phyloP scores from a whole-genome alignment of 2,113 vertebrate genomes.

The Mustelus asterias region DNA sequence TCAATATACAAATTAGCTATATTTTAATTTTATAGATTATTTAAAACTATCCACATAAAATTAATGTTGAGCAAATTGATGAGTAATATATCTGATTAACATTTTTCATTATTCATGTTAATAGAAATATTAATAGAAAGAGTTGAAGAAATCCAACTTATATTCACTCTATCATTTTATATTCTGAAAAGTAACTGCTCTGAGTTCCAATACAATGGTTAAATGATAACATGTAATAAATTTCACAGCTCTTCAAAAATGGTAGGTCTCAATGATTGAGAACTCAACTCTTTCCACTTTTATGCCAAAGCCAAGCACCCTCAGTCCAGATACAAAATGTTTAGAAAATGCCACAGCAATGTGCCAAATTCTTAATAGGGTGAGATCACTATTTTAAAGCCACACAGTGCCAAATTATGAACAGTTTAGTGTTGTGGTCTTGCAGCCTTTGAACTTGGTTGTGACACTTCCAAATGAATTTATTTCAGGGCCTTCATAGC shows the following conservation, averaged over 20 bases:
- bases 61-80: not conserved
- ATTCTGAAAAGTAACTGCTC: not conserved
- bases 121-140: not conserved
- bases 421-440: not conserved
- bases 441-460: not conserved
- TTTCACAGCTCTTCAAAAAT: not conserved
- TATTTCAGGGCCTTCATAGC: not conserved
- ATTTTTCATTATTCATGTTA: not conserved
- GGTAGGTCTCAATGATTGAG: not conserved
- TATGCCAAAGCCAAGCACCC: not conserved
- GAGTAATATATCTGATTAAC: not conserved
- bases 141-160: not conserved
- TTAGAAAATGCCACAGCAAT: not conserved
- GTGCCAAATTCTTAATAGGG: not conserved
- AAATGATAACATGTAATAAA: not conserved
- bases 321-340: not conserved
- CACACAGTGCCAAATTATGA: not conserved
- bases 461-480: constrained; percentile 6
- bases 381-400: not conserved
- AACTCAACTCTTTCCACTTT: not conserved
- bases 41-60: not conserved
- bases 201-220: not conserved
- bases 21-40: not conserved
- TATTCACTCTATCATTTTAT: not conserved
- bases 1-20: not conserved